Percentiles rank a stretch among this genome's conserved stretches.
Evolutionary conservation across 2,113 vertebrate genomes (phyloP).

Genomic region (Heterochromis multidens): DNA sequence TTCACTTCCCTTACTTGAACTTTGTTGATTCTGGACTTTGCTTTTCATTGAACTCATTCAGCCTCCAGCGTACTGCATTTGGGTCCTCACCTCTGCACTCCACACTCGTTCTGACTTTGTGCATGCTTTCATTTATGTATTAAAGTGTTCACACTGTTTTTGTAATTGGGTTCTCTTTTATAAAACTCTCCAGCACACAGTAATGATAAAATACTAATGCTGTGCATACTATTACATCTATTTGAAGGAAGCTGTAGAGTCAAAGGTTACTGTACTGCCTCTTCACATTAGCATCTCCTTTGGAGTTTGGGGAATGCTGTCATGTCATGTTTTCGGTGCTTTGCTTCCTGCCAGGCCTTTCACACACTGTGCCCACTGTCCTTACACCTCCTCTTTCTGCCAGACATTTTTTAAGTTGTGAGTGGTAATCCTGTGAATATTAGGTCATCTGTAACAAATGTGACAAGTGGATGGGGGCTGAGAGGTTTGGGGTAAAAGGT

Average conservation of each 20-base stretch:
- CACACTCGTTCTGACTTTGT: background rate
- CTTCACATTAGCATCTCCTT: background rate
- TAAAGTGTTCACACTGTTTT: background rate
- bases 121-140: background rate
- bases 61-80: background rate
- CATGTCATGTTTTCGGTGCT: background rate
- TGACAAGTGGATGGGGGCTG: background rate
- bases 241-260: background rate
- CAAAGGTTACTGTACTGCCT: background rate
- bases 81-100: background rate
- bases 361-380: background rate
- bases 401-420: background rate
- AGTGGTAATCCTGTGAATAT: background rate
- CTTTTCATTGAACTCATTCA: background rate
- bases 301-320: background rate
- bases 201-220: background rate
- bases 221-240: background rate
- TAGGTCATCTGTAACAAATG: conserved; percentile 16
- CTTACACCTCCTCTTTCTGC: conserved; percentile 18
- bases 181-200: background rate
- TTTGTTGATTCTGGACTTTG: background rate
- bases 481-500: conserved; percentile 1
- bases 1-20: background rate
- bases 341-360: background rate
- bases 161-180: background rate